Evolutionary conservation across 2,113 vertebrate species (phyloP).

Genomic region (Neotoma lepida): DNA sequence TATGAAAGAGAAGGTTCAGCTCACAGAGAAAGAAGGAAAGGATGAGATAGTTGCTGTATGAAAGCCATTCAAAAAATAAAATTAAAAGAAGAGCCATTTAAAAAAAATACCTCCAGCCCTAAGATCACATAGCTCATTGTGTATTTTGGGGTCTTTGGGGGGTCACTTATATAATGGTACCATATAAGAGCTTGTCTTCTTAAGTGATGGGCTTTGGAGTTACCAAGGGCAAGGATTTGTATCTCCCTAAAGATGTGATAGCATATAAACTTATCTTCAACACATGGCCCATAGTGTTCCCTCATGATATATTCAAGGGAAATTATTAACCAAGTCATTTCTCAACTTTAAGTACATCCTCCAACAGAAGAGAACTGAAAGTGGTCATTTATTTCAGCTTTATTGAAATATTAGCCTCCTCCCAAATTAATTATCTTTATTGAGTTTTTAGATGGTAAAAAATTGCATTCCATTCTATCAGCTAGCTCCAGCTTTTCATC

Average conservation of each 20-base stretch:
- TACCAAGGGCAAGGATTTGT: not conserved
- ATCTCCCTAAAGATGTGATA: not conserved
- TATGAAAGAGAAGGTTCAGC: not conserved
- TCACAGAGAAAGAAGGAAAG: constrained; percentile 16
- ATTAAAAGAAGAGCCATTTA: not conserved
- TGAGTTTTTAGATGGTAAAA: constrained; percentile 55
- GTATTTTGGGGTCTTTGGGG: not conserved
- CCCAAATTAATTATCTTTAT: constrained; percentile 55
- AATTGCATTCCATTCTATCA: constrained; percentile 28
- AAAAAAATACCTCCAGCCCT: not conserved
- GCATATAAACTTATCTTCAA: not conserved
- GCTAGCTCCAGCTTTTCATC: constrained; percentile 55
- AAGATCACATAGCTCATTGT: not conserved
- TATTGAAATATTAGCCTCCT: constrained; percentile 52
- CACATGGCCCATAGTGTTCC: not conserved
- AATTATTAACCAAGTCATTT: constrained; percentile 24
- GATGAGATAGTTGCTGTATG: not conserved
- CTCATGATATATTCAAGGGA: not conserved
- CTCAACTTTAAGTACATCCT: not conserved
- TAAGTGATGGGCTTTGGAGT: not conserved
- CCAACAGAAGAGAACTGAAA: constrained; percentile 27
- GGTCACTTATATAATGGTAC: not conserved
- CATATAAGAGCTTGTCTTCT: not conserved
- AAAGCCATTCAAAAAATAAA: constrained; percentile 1
- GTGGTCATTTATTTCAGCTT: constrained; percentile 44